These are phyloP conservation scores for Anoplolepis gracilipes DNA, from an alignment of 1,140 invertebrate species.

Conservation along the genomic window DNA sequence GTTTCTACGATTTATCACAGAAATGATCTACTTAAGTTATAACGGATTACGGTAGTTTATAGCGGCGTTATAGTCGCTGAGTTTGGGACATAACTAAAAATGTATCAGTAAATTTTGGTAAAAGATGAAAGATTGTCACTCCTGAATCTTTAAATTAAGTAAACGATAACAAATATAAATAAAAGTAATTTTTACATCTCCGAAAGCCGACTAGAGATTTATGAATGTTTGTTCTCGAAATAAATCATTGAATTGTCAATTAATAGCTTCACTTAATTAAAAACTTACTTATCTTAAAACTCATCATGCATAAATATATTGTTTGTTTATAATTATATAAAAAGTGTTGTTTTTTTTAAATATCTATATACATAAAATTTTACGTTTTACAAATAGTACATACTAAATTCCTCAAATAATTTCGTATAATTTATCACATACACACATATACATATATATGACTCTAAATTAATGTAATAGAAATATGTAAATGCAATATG, in stretches of 20 bases:
- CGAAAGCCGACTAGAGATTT: neutral
- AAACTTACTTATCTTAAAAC: conserved; percentile 3
- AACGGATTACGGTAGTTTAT: conserved; percentile 39
- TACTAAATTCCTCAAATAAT: neutral
- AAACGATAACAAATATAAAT: neutral
- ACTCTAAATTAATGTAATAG: neutral
- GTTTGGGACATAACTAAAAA: conserved; percentile 29
- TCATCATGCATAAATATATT: neutral
- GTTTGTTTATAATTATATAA: neutral
- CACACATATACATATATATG: no score
- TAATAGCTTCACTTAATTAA: neutral
- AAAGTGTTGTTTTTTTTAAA: neutral
- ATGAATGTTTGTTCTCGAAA: neutral
- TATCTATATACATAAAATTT: neutral
- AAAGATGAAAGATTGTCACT: neutral
- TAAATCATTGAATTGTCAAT: neutral
- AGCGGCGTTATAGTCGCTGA: neutral
- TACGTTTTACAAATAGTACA: neutral
- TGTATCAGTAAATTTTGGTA: conserved; percentile 21
- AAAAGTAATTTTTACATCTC: conserved; percentile 24
- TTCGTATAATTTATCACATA: neutral
- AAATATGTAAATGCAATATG: neutral
- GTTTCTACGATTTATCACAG: conserved; percentile 48
- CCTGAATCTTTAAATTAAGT: conserved; percentile 9
- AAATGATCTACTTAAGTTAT: conserved; percentile 49